Evolutionary conservation across 1,140 invertebrate genomes (phyloP).

Genomic region (Pseudomyrmex cubaensis): DNA sequence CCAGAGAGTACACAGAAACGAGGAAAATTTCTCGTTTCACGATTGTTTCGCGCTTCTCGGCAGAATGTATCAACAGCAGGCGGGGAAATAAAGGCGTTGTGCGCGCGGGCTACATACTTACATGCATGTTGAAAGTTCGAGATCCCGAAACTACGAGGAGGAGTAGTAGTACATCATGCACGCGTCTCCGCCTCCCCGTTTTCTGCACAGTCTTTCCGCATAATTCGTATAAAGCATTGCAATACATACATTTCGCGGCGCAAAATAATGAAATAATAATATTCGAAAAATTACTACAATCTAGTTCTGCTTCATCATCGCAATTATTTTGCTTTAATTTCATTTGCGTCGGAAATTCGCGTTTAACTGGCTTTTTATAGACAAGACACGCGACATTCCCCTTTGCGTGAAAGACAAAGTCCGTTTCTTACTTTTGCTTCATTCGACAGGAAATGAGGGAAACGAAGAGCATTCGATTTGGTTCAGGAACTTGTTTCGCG

Average conservation of each 20-base stretch:
- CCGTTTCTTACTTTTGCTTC: conserved; percentile 42
- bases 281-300: conserved; percentile 5
- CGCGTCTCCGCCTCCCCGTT: background rate
- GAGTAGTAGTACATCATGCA: background rate
- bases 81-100: conserved; percentile 56
- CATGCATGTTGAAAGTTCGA: conserved; percentile 60
- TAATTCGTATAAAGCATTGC: background rate
- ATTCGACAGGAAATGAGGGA: conserved; percentile 45
- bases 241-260: background rate
- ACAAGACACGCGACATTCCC: background rate
- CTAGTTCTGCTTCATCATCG: background rate
- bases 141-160: conserved; percentile 47
- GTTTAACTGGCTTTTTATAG: conserved; percentile 28
- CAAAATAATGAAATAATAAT: conserved; percentile 33
- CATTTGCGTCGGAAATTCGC: background rate
- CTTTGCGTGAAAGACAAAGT: conserved; percentile 39
- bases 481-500: conserved; percentile 62
- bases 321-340: background rate
- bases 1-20: conserved; percentile 31
- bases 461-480: conserved; percentile 64
- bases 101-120: conserved; percentile 41
- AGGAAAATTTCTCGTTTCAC: conserved; percentile 61
- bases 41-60: conserved; percentile 60
- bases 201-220: background rate
- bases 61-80: conserved; percentile 59